Base-by-base conservation (phyloP, 2,113 vertebrate genomes). In the Sturnira hondurensis region DNA sequence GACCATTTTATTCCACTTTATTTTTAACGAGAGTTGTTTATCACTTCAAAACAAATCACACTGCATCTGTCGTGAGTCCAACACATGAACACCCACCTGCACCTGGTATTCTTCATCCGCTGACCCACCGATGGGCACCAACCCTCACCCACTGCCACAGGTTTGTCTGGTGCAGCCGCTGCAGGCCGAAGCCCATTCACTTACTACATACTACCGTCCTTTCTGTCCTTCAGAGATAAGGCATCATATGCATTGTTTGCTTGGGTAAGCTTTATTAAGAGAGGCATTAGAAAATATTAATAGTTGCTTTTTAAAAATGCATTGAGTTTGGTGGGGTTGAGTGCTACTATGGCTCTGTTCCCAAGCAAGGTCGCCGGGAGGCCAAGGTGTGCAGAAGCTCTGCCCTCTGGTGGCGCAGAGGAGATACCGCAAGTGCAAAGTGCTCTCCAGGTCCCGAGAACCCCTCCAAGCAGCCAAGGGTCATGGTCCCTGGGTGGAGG, bases 321-420 rank as follows among this genome's bases (percentile, higher is more conserved):
- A 43, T 1, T 65, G 17, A 84, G n/a, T 67, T 68, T 78, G 41
- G 8, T 43, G 19, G 36, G 16, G 4, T n/a, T 83, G 28, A 38
- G 6, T 38, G 77, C 14, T 19, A n/a, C 56, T 73, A 65, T 5
- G 16, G 56, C 50, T 71, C 36, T 20, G 58, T 47, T 85, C 15
- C 92, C 78, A 81, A 38, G 31, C 5, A 26, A 4, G 15, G n/a
- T 28, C 4, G 0, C 15, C n/a, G 11, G 70, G 36, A 67, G 58
- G 13, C 71, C 8, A 5, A 43, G 28, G 45, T 8, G 7, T 81
- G 52, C 43, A 41, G 20, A 24, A 13, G 61, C 58, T 36, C 88
- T 97, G 88, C 95, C 95, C 91, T 83, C 88, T 94, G 45, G 88
- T 86, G 95, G 88, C 61, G 22, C 0, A 13, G 54, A 0, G 19